Evolutionary conservation across 2,797 vertebrate species (phyloP).

Genomic region (Darevskia mixta): DNA sequence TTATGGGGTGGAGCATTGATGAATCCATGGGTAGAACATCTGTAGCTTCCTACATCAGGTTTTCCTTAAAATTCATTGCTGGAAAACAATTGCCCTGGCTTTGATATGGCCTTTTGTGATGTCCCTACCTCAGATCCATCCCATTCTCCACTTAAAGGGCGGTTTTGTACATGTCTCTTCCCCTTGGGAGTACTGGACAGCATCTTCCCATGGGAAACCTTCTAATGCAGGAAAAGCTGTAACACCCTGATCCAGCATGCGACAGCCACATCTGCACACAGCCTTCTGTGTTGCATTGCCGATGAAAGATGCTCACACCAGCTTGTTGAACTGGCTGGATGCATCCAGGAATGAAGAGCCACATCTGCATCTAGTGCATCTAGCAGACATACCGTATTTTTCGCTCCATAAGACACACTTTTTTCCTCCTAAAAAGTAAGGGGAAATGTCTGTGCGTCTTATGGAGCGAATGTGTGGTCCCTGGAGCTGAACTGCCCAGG

Average conservation of each 20-base stretch:
- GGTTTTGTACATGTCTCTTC: neutral
- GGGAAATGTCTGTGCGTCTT: too few species aligned
- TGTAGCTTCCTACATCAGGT: neutral
- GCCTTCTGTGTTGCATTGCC: neutral
- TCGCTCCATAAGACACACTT: too few species aligned
- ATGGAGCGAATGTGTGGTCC: too few species aligned
- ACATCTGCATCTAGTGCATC: too few species aligned
- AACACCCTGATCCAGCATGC: too few species aligned
- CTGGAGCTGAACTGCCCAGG: too few species aligned
- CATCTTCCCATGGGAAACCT: neutral
- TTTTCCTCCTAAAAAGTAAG: too few species aligned
- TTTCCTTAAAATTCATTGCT: neutral
- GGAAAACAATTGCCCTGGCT: neutral
- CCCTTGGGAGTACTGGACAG: neutral
- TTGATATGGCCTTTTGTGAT: neutral
- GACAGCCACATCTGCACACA: neutral
- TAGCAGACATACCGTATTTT: neutral
- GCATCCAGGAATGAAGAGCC: neutral
- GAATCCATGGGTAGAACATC: neutral
- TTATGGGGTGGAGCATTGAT: neutral
- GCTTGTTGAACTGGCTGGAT: neutral
- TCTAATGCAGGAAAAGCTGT: neutral
- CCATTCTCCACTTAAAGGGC: neutral
- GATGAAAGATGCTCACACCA: neutral
- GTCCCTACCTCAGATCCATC: neutral